Evolutionary conservation across 2,113 vertebrate genomes (phyloP).

Genomic region (Calonectris borealis): DNA sequence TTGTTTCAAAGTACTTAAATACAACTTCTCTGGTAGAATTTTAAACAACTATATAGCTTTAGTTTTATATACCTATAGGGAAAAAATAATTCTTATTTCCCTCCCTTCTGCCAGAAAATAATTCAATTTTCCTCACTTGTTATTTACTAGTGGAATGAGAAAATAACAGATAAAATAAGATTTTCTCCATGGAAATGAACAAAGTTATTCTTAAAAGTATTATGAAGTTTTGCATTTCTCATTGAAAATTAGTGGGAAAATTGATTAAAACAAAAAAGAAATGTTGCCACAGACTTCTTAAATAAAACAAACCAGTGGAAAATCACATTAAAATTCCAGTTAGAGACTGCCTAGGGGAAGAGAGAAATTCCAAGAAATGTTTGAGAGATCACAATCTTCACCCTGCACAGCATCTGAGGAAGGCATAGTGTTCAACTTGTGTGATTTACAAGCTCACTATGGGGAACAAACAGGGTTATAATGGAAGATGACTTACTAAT

Average conservation of each 20-base stretch:
- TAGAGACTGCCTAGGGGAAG: neutral
- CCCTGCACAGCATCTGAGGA: neutral
- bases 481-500: neutral
- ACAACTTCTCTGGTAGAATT: neutral
- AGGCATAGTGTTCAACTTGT: neutral
- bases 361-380: neutral
- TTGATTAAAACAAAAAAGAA: neutral
- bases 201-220: constrained; percentile 11
- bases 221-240: neutral
- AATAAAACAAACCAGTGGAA: constrained; percentile 17
- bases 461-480: neutral
- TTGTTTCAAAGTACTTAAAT: neutral
- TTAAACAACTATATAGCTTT: neutral
- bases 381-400: neutral
- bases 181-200: neutral
- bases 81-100: neutral
- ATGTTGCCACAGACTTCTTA: neutral
- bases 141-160: neutral
- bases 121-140: neutral
- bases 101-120: neutral
- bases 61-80: neutral
- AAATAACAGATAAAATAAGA: neutral
- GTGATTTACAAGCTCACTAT: neutral
- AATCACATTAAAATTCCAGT: constrained; percentile 14
- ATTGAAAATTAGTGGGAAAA: neutral